A percentile compares a stretch with the other conserved stretches of the same genome.
phyloP scores from a whole-genome alignment of 1,140 invertebrate genomes.

The Geopemphigus sp. region DNA sequence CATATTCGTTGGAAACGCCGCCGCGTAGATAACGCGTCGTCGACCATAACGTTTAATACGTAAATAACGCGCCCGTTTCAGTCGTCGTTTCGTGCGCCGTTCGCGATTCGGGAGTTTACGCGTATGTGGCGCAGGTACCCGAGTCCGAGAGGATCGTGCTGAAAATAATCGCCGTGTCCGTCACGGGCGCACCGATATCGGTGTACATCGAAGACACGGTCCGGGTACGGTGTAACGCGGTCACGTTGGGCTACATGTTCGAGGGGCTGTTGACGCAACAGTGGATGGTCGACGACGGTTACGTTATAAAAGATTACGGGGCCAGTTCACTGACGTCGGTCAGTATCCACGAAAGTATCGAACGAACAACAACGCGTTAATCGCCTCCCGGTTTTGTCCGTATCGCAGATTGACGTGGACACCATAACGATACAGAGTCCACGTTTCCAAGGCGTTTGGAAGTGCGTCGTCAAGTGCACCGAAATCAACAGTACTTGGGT shows the following conservation, averaged over 20 bases:
- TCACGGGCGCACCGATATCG: not conserved
- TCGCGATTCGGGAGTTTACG: conserved; percentile 21
- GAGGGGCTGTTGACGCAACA: not conserved
- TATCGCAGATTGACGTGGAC: conserved; percentile 14
- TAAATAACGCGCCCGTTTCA: not conserved
- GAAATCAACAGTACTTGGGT: conserved; percentile 18
- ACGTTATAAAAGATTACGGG: conserved; percentile 16
- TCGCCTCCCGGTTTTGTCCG: too few species aligned
- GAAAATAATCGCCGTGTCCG: not conserved
- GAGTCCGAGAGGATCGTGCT: not conserved
- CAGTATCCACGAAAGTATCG: too few species aligned
- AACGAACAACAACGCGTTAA: too few species aligned
- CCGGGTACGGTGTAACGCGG: conserved; percentile 1
- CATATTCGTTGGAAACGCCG: too few species aligned
- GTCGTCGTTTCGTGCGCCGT: not conserved
- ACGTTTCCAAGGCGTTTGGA: conserved; percentile 29
- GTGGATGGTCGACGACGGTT: conserved; percentile 15
- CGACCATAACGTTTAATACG: too few species aligned
- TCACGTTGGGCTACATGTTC: conserved; percentile 7
- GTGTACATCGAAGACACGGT: conserved; percentile 1
- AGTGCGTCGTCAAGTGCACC: not conserved
- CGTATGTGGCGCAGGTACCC: not conserved
- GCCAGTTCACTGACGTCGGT: not conserved
- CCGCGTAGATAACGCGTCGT: too few species aligned
- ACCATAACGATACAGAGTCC: conserved; percentile 6